Percentiles rank a stretch among this genome's conserved stretches.
These are phyloP conservation scores for Zaprionus tsacasi DNA, from an alignment of 1,140 invertebrate genomes.

Conservation along the genomic window DNA sequence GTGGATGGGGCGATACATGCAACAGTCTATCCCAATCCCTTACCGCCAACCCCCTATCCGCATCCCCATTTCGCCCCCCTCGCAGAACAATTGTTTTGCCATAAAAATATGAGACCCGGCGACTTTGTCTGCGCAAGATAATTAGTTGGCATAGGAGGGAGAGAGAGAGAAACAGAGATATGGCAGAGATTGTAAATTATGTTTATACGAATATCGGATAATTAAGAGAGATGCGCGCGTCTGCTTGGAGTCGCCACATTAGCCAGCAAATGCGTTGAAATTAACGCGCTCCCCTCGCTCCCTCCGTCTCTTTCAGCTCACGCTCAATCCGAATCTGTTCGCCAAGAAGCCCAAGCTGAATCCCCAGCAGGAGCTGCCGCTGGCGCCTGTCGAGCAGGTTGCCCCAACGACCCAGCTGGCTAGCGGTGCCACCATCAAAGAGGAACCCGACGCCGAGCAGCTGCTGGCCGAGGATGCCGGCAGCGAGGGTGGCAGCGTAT, in stretches of 20 bases:
- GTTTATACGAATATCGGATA: conserved; percentile 54
- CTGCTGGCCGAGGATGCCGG: conserved; percentile 39
- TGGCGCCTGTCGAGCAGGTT: conserved; percentile 23
- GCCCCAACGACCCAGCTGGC: conserved; percentile 5
- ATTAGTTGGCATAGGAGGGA: conserved; percentile 68
- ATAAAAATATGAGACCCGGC: conserved; percentile 76
- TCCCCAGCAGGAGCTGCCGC: conserved; percentile 15
- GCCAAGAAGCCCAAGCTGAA: conserved; percentile 62
- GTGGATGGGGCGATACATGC: conserved; percentile 8
- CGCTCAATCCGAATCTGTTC: conserved; percentile 78
- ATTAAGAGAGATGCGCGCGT: conserved; percentile 41
- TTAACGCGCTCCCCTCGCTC: conserved; percentile 58
- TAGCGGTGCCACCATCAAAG: conserved; percentile 53
- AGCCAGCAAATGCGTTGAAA: conserved; percentile 71
- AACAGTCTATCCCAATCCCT: neutral
- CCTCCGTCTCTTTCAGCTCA: conserved; percentile 59
- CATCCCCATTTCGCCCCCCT: neutral
- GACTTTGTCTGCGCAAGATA: conserved; percentile 72
- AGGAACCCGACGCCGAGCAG: conserved; percentile 62
- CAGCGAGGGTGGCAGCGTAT: conserved; percentile 28
- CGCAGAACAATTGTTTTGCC: conserved; percentile 70
- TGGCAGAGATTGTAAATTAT: conserved; percentile 67
- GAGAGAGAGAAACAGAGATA: conserved; percentile 3
- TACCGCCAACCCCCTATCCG: neutral
- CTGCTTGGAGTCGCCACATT: conserved; percentile 48